phyloP scores from a whole-genome alignment of 2,113 vertebrate species.

The Cyanoderma ruficeps region DNA sequence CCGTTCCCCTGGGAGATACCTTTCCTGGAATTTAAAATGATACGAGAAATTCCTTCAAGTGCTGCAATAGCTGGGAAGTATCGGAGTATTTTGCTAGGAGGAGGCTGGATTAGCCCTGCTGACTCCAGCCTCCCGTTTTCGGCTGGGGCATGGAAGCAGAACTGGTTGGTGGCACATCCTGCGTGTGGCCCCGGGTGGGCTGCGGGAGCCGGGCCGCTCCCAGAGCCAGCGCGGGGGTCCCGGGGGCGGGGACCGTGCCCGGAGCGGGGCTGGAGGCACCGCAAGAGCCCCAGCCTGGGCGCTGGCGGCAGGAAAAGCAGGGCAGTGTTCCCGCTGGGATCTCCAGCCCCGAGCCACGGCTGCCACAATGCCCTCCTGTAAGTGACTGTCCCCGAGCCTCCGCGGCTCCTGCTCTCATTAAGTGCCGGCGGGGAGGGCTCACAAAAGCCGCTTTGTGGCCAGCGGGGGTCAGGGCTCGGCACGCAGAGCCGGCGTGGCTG shows the following conservation, averaged over 20 bases:
- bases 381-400: neutral
- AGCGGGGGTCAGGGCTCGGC: neutral
- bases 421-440: conserved; percentile 19
- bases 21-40: conserved; percentile 77
- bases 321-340: neutral
- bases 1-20: conserved; percentile 50
- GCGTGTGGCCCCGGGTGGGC: neutral
- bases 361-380: conserved; percentile 26
- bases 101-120: neutral
- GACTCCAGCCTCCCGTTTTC: neutral
- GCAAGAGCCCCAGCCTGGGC: neutral
- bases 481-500: neutral
- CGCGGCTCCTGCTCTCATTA: conserved; percentile 34
- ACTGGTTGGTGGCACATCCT: neutral
- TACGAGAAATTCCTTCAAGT: conserved; percentile 2
- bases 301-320: neutral
- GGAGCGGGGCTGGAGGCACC: neutral
- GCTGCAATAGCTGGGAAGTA: neutral
- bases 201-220: neutral
- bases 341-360: neutral
- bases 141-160: neutral
- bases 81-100: neutral
- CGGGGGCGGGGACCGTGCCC: neutral
- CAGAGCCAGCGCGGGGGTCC: neutral
- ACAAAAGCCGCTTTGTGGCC: conserved; percentile 67